Evolutionary conservation across 92 coral and sea anemone genomes (phyloP).

Genomic region (Phenganax subtilis): DNA sequence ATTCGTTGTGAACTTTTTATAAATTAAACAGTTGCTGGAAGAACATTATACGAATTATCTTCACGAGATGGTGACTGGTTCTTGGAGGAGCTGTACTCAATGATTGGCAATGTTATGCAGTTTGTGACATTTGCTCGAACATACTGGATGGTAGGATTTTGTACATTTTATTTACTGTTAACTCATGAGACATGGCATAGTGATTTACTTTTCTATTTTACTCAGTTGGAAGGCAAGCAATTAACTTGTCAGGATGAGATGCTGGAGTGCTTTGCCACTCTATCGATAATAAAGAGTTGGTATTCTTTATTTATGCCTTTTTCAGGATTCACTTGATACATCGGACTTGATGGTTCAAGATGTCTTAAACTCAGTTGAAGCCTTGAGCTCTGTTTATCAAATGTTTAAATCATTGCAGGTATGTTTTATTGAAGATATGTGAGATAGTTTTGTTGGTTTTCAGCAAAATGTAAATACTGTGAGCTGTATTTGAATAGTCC

Average conservation of each 20-base stretch:
- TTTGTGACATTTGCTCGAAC: slow-evolving; percentile 58
- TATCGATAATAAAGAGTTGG: not conserved
- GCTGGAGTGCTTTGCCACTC: too few species aligned
- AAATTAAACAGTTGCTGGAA: slow-evolving; percentile 69
- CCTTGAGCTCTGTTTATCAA: slow-evolving; percentile 52
- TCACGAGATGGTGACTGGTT: slow-evolving; percentile 99
- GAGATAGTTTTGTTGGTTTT: not conserved
- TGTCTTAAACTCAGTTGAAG: slow-evolving; percentile 68
- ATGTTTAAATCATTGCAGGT: slow-evolving; percentile 39
- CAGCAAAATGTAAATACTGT: not conserved
- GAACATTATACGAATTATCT: slow-evolving; percentile 72
- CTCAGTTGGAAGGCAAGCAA: too few species aligned
- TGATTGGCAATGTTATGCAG: slow-evolving; percentile 97
- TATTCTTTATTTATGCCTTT: not conserved
- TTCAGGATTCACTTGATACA: slow-evolving; percentile 40
- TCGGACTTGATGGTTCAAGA: slow-evolving; percentile 60
- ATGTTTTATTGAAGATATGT: not conserved
- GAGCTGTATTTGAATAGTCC: not conserved
- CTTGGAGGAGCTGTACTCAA: slow-evolving; percentile 89
- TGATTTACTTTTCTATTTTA: not conserved
- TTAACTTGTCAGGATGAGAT: too few species aligned
- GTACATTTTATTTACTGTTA: not conserved
- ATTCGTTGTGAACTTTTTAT: not conserved
- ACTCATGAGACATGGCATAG: not conserved
- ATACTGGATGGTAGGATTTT: slow-evolving; percentile 65